phyloP scores from a whole-genome alignment of 2,888 invertebrate genomes.

The Epicampocera succincta region DNA sequence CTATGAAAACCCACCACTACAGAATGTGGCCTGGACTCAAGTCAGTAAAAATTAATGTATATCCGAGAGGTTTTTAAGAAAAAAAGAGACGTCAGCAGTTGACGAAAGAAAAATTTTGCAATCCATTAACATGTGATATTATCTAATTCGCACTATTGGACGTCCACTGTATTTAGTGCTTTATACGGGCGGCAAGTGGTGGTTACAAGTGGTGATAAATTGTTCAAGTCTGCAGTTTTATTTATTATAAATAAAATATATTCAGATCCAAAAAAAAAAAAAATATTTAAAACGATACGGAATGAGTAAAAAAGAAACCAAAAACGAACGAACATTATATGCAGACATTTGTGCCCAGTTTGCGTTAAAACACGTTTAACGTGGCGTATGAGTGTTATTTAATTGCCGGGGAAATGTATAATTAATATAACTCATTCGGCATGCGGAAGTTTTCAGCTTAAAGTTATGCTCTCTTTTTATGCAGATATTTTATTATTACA shows the following conservation, averaged over 20 bases:
- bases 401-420: conserved; percentile 25
- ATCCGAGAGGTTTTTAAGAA: too few species aligned
- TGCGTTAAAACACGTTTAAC: conserved; percentile 10
- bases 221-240: conserved; percentile 21
- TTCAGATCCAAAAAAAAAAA: not conserved
- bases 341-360: conserved; percentile 14
- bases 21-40: too few species aligned
- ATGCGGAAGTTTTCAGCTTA: not conserved
- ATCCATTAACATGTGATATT: too few species aligned
- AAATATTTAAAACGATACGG: too few species aligned
- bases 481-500: not conserved
- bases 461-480: not conserved
- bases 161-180: too few species aligned
- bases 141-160: too few species aligned
- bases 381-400: conserved; percentile 56
- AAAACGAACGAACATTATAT: conserved; percentile 25
- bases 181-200: not conserved
- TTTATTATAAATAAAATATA: conserved; percentile 6
- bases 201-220: conserved; percentile 17
- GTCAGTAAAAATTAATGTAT: too few species aligned
- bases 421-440: conserved; percentile 53
- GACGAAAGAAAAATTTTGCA: too few species aligned
- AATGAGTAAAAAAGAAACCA: not conserved
- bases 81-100: too few species aligned
- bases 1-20: too few species aligned